A percentile compares a stretch with the other conserved stretches of the same genome.
These are phyloP conservation scores for Strongylocentrotus purpuratus DNA, from an alignment of 35 echinoderm and acorn worm species.

Conservation along the genomic window DNA sequence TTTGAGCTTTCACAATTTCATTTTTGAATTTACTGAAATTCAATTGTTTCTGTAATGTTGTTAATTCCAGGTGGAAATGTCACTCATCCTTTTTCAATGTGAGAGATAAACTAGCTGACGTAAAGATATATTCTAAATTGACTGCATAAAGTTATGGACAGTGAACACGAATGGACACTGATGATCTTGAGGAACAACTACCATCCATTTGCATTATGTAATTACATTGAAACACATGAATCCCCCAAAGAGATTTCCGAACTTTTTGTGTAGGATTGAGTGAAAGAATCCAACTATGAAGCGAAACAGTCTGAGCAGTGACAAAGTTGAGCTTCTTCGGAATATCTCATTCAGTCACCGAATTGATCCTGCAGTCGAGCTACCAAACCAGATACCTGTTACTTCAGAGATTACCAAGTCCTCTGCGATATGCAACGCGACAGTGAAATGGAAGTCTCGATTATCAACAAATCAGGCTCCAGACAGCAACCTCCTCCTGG, in stretches of 20 bases:
- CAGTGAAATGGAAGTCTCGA: conserved; percentile 39
- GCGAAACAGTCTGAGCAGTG: background rate
- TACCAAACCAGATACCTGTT: conserved; percentile 38
- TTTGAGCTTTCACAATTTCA: too few species aligned
- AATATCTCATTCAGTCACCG: background rate
- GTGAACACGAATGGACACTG: background rate
- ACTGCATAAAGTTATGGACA: background rate
- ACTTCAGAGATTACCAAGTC: conserved; percentile 29
- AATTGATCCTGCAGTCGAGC: background rate
- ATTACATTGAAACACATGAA: background rate
- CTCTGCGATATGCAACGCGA: conserved; percentile 39
- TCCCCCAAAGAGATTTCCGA: background rate
- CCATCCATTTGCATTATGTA: background rate
- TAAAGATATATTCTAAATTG: background rate
- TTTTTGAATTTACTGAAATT: background rate
- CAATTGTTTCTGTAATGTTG: background rate
- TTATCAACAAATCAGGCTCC: background rate
- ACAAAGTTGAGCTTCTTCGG: conserved; percentile 30
- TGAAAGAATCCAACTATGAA: background rate
- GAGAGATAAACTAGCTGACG: too few species aligned
- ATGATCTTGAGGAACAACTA: background rate
- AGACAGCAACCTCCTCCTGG: background rate
- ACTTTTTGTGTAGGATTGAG: background rate
- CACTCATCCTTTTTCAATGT: background rate
- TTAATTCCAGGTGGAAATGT: background rate